Evolutionary conservation across 2,113 vertebrate genomes (phyloP).

Genomic region (Microcebus murinus): DNA sequence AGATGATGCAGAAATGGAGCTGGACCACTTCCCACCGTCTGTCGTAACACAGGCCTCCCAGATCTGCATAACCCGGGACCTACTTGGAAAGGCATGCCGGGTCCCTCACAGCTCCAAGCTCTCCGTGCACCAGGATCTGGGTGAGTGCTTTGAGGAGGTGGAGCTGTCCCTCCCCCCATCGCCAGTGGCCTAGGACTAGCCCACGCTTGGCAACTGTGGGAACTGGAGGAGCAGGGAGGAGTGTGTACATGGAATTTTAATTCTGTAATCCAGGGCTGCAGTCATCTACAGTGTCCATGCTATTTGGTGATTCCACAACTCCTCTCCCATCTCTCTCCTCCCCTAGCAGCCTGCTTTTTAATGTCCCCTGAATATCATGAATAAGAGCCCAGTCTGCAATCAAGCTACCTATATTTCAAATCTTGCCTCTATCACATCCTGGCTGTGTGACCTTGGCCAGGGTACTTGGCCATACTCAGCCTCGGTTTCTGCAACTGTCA

Average conservation of each 20-base stretch:
- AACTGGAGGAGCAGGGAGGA: not conserved
- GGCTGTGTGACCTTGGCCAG: not conserved
- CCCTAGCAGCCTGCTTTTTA: not conserved
- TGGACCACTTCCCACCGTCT: not conserved
- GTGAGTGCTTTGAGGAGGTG: not conserved
- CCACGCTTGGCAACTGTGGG: not conserved
- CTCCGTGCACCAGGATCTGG: not conserved
- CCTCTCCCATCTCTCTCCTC: not conserved
- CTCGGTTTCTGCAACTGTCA: not conserved
- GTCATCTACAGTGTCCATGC: not conserved
- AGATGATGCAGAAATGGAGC: not conserved
- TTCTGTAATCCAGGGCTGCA: not conserved
- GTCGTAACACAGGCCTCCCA: not conserved
- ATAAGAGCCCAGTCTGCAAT: not conserved
- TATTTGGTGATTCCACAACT: not conserved
- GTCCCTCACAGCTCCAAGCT: not conserved
- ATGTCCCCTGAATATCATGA: not conserved
- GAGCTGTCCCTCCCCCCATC: rapidly evolving
- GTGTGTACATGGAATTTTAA: not conserved
- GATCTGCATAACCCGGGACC: not conserved
- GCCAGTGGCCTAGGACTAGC: not conserved
- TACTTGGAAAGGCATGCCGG: not conserved
- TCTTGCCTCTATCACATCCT: not conserved
- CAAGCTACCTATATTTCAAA: not conserved
- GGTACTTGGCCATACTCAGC: not conserved